Evolutionary conservation across 30 jellyfish, hydroid and myxozoan species (phyloP), one percentile per base, ranked within the genome.

Genomic region (Cassiopea xamachana): DNA sequence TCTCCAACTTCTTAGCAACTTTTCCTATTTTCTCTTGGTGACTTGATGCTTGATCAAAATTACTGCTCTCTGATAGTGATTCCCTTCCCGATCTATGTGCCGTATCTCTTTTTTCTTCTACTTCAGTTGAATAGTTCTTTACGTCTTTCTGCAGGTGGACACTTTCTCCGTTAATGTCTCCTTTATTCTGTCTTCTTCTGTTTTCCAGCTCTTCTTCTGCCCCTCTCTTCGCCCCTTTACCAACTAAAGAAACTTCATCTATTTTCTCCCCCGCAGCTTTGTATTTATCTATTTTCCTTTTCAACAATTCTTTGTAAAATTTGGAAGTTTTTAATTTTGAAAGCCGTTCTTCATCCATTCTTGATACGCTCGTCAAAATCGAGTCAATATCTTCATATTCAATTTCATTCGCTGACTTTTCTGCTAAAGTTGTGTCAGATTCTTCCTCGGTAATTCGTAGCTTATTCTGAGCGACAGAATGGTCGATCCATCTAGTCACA

Each of bases 371-470:
- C 59, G 99, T 95, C 80, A 95, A 74, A 59, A 95, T 77, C 18
- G 99, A 95, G 69, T 95, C 99, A 1, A 91, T 80, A 13, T 95
- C 99, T 49, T 92, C 99, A 69, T 91, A 93, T 59, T 71, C 85
- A 4, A 93, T 77, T 14, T 87, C 93, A 79, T 87, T 88, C 5
- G 88, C 80, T 0, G 98, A 87, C 13, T 89, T 80, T 44, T 68
- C 92, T 16, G 74, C 91, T 4, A 73, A 10, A 43, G 90, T 80
- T 16, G 48, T 44, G 15, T 86, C 94, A 0, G 86, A 60, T 75
- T 86, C 94, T 49, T 81, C 95, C 70, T 90, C 90, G 16, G 50
- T 76, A n/a, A 79, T 19, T 49, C 92, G 58, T 16, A 79, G 82
- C 60, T 83, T 91, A 7, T 77, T 78, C 18, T 87, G 89, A 46